Percentiles rank a stretch among this genome's conserved stretches.
phyloP scores from a whole-genome alignment of 2,113 vertebrate species.

The Guaruba guarouba region DNA sequence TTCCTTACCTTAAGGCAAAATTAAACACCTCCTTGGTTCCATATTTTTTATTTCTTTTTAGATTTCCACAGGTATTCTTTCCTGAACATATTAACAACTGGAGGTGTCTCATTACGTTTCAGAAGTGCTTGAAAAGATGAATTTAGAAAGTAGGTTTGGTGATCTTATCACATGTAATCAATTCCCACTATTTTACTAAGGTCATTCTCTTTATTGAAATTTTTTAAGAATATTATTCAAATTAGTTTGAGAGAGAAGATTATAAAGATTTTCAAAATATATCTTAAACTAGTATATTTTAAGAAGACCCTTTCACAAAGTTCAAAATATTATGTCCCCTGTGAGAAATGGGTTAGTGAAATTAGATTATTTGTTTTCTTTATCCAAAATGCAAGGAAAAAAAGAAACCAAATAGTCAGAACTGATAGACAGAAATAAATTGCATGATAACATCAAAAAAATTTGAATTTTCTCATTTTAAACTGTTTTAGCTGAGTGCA shows the following conservation, averaged over 20 bases:
- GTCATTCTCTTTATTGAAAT: neutral
- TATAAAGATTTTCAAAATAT: neutral
- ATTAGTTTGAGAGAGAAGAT: neutral
- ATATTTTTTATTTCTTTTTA: neutral
- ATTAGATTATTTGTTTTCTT: neutral
- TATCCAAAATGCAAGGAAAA: neutral
- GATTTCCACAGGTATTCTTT: neutral
- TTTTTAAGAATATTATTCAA: neutral
- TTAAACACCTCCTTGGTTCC: neutral
- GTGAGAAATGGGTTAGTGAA: neutral
- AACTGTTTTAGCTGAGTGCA: neutral
- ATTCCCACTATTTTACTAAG: neutral
- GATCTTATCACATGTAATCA: neutral
- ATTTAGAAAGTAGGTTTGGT: neutral
- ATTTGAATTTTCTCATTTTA: neutral
- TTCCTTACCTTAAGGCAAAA: neutral
- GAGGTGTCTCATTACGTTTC: neutral
- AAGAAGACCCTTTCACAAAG: neutral
- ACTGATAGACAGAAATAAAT: neutral
- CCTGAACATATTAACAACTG: neutral
- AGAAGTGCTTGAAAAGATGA: neutral
- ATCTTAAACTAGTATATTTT: neutral
- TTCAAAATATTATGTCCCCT: neutral
- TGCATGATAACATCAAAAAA: neutral
- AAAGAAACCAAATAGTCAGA: neutral